Conservation (phyloP, 2,113 vertebrate species). For the Cynopterus brachyotis region DNA sequence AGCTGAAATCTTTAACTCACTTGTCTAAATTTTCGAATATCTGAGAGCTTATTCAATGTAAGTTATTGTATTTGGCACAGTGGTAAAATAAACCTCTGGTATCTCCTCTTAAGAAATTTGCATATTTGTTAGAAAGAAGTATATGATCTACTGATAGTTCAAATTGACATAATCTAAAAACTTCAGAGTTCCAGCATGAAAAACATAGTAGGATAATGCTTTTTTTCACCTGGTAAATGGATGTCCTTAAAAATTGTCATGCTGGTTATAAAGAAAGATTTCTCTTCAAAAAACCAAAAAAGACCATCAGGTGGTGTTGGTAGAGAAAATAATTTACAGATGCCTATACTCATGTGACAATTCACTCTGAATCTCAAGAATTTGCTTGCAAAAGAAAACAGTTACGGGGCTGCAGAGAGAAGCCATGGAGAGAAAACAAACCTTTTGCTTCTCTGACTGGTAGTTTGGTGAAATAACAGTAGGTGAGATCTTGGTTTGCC, state of each 20-base stretch:
- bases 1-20: not conserved
- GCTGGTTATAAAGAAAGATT: not conserved
- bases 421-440: not conserved
- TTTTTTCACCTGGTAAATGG: not conserved
- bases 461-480: slow-evolving; percentile 5
- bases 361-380: not conserved
- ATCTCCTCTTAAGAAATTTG: not conserved
- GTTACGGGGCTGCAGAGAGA: not conserved
- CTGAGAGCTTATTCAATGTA: not conserved
- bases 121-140: slow-evolving; percentile 10
- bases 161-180: not conserved
- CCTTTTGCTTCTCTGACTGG: not conserved
- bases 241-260: not conserved
- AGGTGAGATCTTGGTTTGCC: not conserved
- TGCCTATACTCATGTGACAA: not conserved
- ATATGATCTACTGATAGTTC: not conserved
- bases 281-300: not conserved
- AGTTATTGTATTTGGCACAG: not conserved
- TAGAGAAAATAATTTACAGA: not conserved
- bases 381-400: not conserved
- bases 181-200: not conserved
- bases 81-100: not conserved
- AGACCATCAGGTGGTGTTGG: not conserved
- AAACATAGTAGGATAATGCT: not conserved
- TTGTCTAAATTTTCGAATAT: not conserved